phyloP scores from a whole-genome alignment of 2,888 invertebrate species.

The Drosophila formosana region DNA sequence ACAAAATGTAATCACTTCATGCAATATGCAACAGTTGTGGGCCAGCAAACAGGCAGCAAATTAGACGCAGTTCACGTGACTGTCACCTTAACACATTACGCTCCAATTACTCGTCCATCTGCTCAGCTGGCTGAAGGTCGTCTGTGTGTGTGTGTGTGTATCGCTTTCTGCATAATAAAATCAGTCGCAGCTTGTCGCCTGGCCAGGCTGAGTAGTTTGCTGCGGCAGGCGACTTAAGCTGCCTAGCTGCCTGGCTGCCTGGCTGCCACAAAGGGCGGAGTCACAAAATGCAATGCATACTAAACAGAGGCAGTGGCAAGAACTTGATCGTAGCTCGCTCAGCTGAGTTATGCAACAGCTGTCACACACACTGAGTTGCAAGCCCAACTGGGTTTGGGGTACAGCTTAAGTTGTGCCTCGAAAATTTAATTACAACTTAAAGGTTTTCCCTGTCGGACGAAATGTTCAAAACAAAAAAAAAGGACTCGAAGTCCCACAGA shows the following conservation, averaged over 20 bases:
- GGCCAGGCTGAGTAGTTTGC: conserved; percentile 15
- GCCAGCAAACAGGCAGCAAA: conserved; percentile 56
- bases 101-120: conserved; percentile 67
- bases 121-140: neutral
- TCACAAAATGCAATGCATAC: conserved; percentile 74
- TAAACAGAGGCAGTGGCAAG: conserved; percentile 53
- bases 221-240: conserved; percentile 35
- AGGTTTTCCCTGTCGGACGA: conserved; percentile 45
- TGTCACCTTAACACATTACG: conserved; percentile 78
- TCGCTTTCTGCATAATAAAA: conserved; percentile 77
- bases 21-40: conserved; percentile 75
- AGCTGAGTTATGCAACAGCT: conserved; percentile 59
- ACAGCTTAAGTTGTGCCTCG: conserved; percentile 11
- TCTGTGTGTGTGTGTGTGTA: conserved; percentile 17
- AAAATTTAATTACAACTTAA: conserved; percentile 75
- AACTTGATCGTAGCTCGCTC: conserved; percentile 8
- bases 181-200: conserved; percentile 55
- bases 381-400: conserved; percentile 22
- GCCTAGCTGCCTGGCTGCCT: conserved; percentile 1
- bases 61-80: conserved; percentile 69
- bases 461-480: conserved; percentile 2
- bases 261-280: neutral
- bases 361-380: conserved; percentile 15
- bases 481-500: conserved; percentile 17
- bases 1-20: conserved; percentile 65